Evolutionary conservation across 2,797 vertebrate genomes (phyloP).

Genomic region (Sciurus carolinensis): DNA sequence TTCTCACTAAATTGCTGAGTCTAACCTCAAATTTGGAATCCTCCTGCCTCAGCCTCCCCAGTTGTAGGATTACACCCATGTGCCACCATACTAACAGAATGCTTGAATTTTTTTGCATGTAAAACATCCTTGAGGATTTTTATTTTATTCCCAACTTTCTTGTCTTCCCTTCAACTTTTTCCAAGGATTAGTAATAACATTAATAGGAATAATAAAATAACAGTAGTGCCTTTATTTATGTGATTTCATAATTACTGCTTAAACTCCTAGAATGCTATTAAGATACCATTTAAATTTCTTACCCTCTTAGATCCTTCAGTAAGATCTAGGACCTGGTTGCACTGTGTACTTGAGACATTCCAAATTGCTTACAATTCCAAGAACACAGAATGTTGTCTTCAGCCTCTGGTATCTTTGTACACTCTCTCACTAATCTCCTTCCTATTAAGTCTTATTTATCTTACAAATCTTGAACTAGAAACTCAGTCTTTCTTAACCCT

Average conservation of each 20-base stretch:
- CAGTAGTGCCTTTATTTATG: neutral
- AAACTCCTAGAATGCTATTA: neutral
- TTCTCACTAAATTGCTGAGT: no score
- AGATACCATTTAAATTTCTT: neutral
- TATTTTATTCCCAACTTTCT: conserved; percentile 40
- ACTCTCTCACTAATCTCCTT: neutral
- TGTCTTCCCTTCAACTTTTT: neutral
- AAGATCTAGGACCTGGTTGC: neutral
- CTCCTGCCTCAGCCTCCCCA: no score
- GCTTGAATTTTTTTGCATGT: neutral
- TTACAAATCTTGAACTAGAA: neutral
- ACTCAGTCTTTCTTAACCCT: neutral
- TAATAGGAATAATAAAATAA: conserved; percentile 7
- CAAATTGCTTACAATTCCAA: neutral
- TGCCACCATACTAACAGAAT: no score
- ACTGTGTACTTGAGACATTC: neutral
- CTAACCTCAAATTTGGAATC: no score
- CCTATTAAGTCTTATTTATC: neutral
- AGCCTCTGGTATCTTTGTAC: neutral
- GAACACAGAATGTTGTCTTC: neutral
- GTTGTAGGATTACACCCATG: no score
- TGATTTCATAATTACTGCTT: neutral
- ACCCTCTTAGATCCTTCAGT: neutral
- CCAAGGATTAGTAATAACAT: neutral
- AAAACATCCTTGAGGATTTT: neutral